Evolutionary conservation across 1,140 invertebrate species (phyloP).

Genomic region (Galendromus occidentalis): DNA sequence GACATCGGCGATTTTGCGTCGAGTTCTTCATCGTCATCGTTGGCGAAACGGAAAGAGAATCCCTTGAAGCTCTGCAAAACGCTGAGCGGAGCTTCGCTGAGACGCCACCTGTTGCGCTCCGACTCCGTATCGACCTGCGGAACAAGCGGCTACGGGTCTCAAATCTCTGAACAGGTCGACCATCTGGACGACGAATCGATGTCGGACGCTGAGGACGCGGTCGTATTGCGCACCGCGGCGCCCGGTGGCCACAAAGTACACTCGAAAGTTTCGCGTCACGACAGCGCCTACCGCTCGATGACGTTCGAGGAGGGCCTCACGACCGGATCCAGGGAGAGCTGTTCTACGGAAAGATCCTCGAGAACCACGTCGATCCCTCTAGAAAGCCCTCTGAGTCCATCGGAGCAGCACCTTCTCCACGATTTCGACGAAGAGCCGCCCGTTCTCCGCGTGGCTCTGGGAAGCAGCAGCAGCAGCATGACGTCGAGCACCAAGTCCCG

Average conservation of each 20-base stretch:
- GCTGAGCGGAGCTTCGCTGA: neutral
- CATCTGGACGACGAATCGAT: neutral
- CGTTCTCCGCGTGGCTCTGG: neutral
- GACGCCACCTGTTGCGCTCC: neutral
- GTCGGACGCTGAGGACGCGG: neutral
- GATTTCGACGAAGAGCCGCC: neutral
- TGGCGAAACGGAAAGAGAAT: neutral
- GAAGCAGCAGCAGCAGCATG: neutral
- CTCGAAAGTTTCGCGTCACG: neutral
- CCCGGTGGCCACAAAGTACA: neutral
- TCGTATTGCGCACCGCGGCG: neutral
- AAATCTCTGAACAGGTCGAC: neutral
- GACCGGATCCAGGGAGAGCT: neutral
- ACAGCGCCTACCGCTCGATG: constrained; percentile 11
- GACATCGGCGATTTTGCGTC: neutral
- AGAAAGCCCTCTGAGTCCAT: neutral
- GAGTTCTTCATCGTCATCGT: neutral
- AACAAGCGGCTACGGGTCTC: constrained; percentile 9
- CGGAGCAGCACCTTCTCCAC: constrained; percentile 6
- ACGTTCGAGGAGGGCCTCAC: constrained; percentile 5
- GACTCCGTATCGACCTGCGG: constrained; percentile 2
- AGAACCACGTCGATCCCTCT: neutral
- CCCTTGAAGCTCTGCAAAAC: neutral
- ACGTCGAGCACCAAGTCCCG: neutral
- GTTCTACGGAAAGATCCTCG: neutral